Evolutionary conservation across 2,797 vertebrate species (phyloP).

Genomic region (Schizothorax lantsangensis): DNA sequence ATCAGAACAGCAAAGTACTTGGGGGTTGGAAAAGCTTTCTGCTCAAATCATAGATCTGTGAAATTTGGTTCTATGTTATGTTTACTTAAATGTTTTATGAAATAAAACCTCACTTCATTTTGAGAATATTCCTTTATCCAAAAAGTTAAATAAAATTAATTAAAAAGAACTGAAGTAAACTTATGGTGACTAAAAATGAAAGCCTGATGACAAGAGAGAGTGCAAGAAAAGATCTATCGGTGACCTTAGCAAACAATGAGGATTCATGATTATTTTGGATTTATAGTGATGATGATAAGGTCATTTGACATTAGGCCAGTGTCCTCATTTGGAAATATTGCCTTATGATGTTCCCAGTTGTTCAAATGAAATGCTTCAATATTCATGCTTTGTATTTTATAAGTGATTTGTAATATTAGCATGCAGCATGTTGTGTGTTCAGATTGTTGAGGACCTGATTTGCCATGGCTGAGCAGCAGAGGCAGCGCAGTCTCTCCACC

Average conservation of each 20-base stretch:
- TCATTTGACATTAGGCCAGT: neutral
- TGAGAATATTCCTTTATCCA: neutral
- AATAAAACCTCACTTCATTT: neutral
- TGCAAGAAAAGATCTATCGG: neutral
- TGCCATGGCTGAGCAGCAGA: slow-evolving; percentile 94
- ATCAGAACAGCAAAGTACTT: neutral
- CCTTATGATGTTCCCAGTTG: neutral
- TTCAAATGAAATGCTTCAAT: neutral
- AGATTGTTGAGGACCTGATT: slow-evolving; percentile 70
- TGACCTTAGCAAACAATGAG: neutral
- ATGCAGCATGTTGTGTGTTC: slow-evolving; percentile 18
- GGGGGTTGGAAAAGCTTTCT: neutral
- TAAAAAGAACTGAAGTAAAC: neutral
- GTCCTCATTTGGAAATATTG: neutral
- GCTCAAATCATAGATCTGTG: neutral
- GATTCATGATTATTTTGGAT: neutral
- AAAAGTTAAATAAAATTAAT: neutral
- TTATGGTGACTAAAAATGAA: neutral
- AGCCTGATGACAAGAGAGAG: neutral
- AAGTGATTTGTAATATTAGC: neutral
- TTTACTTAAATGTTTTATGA: neutral
- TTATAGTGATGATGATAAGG: neutral
- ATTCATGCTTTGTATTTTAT: neutral
- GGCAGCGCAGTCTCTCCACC: slow-evolving; percentile 97
- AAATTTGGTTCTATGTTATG: neutral